phyloP scores from a whole-genome alignment of 2,113 vertebrate species.

The Malaclemys terrapin region DNA sequence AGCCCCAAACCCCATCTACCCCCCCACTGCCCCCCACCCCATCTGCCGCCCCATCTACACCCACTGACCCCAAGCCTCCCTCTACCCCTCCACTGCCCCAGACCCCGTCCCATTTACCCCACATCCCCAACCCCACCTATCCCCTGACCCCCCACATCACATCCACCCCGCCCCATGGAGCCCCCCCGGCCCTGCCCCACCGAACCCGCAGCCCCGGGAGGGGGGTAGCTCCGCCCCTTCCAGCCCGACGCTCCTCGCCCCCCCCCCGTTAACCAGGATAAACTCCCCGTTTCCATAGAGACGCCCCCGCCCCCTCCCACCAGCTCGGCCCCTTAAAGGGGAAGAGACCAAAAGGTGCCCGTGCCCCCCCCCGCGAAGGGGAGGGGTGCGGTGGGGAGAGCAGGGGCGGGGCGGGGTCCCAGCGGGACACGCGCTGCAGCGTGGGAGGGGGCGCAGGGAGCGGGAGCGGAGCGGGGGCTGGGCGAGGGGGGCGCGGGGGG shows the following conservation, averaged over 20 bases:
- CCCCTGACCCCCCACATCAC: neutral
- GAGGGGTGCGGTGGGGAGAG: too few relatives aligned
- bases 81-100: too few relatives aligned
- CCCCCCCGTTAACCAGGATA: conserved; percentile 39
- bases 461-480: too few relatives aligned
- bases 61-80: too few relatives aligned
- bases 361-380: neutral
- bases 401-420: too few relatives aligned
- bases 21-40: neutral
- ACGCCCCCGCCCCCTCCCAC: neutral
- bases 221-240: neutral
- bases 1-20: neutral
- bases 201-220: too few relatives aligned
- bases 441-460: too few relatives aligned
- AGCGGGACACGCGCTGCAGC: too few relatives aligned
- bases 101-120: too few relatives aligned
- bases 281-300: conserved; percentile 50
- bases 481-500: too few relatives aligned
- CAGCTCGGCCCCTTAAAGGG: neutral
- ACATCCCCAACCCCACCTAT: neutral
- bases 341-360: neutral
- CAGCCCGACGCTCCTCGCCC: neutral
- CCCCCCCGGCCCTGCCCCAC: neutral
- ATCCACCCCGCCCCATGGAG: too few relatives aligned
- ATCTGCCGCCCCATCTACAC: neutral